Conservation (phyloP, 1,140 invertebrate genomes). For the Nephotettix cincticeps region DNA sequence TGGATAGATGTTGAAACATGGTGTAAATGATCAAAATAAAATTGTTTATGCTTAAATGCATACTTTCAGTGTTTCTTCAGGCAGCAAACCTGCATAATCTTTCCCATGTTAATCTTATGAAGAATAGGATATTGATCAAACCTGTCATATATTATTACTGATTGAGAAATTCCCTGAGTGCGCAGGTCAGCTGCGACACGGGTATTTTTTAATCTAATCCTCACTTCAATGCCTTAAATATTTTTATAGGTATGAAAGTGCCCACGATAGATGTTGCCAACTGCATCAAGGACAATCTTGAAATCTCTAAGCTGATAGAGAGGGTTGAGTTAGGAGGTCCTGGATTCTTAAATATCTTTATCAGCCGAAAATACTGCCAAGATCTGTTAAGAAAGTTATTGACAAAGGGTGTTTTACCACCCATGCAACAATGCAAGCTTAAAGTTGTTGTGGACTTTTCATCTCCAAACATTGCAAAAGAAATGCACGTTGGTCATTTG, state of each 20-base stretch:
- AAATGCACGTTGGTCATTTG: conserved; percentile 99
- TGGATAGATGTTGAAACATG: too few species aligned
- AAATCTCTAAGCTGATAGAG: conserved; percentile 67
- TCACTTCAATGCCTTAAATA: conserved; percentile 47
- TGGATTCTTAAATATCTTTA: conserved; percentile 94
- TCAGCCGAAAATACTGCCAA: conserved; percentile 68
- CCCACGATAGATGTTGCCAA: conserved; percentile 78
- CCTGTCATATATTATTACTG: too few species aligned
- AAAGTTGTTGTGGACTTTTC: conserved; percentile 94
- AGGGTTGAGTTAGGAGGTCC: conserved; percentile 80
- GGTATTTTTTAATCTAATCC: too few species aligned
- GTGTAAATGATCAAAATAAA: too few species aligned
- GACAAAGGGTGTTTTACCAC: conserved; percentile 69
- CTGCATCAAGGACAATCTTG: conserved; percentile 70
- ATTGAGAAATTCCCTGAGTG: too few species aligned
- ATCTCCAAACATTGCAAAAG: conserved; percentile 99
- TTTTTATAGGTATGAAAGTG: conserved; percentile 57
- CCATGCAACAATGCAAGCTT: conserved; percentile 59
- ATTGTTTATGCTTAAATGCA: too few species aligned
- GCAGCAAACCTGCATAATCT: too few species aligned
- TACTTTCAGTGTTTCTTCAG: too few species aligned
- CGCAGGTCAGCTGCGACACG: too few species aligned
- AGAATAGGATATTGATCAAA: too few species aligned
- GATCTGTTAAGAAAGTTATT: conserved; percentile 65
- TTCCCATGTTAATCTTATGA: too few species aligned